Conservation (phyloP, 2,113 vertebrate genomes). For the Columba livia region DNA sequence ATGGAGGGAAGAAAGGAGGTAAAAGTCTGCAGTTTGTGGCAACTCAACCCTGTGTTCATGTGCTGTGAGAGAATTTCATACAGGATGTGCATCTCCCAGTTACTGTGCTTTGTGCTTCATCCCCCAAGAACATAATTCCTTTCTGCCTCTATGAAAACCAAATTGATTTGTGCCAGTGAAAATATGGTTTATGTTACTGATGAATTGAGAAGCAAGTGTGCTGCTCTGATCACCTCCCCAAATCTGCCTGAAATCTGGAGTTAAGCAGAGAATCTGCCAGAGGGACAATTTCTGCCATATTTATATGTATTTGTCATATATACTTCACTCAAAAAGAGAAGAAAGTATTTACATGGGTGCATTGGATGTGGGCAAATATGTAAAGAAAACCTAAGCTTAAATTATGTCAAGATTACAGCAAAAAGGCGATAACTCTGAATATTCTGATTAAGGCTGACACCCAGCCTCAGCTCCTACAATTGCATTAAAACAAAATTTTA, state of each 20-base stretch:
- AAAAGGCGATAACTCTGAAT: background rate
- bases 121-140: background rate
- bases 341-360: background rate
- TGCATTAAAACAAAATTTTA: constrained; percentile 11
- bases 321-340: background rate
- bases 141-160: constrained; percentile 5
- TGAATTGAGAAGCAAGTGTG: background rate
- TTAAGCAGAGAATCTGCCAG: background rate
- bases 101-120: background rate
- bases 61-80: background rate
- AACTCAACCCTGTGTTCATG: rapidly evolving
- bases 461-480: background rate
- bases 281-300: background rate
- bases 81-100: background rate
- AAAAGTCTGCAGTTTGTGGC: background rate
- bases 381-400: constrained; percentile 15
- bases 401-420: constrained; percentile 17
- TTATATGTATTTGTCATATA: constrained; percentile 9
- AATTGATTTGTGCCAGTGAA: constrained; percentile 2
- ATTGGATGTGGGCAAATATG: constrained; percentile 2
- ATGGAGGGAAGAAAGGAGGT: background rate
- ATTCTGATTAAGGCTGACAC: constrained; percentile 1
- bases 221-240: background rate
- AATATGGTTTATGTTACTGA: background rate
- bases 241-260: background rate